Evolutionary conservation across 2,113 vertebrate species (phyloP).

Genomic region (Aldabrachelys gigantea): DNA sequence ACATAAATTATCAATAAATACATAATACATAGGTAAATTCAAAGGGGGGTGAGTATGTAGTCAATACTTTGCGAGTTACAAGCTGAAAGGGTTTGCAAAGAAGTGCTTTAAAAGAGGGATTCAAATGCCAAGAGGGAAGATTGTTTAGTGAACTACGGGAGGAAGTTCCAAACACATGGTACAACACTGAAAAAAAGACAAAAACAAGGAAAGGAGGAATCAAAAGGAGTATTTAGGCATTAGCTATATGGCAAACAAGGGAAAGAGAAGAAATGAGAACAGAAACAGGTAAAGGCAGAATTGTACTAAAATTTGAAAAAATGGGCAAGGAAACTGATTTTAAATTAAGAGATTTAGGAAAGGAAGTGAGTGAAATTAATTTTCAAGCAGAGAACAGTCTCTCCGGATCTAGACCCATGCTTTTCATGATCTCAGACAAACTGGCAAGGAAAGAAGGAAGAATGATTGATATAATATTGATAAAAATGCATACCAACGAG

Average conservation of each 20-base stretch:
- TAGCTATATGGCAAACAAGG: rapidly evolving
- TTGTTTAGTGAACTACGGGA: background rate
- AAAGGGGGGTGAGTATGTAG: rapidly evolving
- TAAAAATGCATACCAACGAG: background rate
- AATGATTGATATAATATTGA: background rate
- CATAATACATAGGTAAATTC: background rate
- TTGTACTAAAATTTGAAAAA: no score
- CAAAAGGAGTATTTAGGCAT: rapidly evolving
- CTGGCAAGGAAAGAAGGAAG: background rate
- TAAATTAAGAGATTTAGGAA: background rate
- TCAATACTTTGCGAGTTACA: background rate
- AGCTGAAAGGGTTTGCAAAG: background rate
- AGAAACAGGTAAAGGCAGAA: background rate
- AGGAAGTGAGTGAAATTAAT: background rate
- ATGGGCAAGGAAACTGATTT: background rate
- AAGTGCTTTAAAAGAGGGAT: background rate
- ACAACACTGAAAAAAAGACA: background rate
- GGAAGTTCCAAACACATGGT: background rate
- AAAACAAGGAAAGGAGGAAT: background rate
- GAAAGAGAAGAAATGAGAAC: background rate
- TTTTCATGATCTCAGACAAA: background rate
- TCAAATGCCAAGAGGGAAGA: background rate
- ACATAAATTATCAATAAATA: background rate
- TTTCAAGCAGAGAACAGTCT: background rate
- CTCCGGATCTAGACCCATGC: background rate